Evolutionary conservation across 2,113 vertebrate genomes (phyloP).

Genomic region (Talpa occidentalis): DNA sequence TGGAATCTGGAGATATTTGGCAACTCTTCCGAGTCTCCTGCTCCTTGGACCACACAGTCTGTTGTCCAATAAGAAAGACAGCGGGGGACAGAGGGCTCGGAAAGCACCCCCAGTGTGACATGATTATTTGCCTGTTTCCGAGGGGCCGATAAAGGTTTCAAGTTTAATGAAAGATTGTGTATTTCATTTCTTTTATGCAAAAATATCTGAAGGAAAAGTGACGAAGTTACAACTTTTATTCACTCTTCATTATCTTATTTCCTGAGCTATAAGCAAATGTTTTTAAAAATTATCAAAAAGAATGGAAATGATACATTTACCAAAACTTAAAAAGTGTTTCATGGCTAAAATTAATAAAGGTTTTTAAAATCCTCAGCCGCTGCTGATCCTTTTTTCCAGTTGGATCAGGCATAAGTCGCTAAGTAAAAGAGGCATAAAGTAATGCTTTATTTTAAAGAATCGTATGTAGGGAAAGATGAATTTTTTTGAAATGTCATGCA

Average conservation of each 20-base stretch:
- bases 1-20: not conserved
- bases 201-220: slow-evolving; percentile 39
- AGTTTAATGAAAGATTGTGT: not conserved
- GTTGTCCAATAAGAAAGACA: not conserved
- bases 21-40: not conserved
- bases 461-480: not conserved
- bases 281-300: not conserved
- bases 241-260: not conserved
- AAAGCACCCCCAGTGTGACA: not conserved
- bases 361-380: not conserved
- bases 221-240: not conserved
- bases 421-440: not conserved
- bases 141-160: not conserved
- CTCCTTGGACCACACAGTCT: not conserved
- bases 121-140: not conserved
- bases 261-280: not conserved
- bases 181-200: not conserved
- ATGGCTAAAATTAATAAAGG: not conserved
- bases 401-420: not conserved
- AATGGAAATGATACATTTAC: not conserved
- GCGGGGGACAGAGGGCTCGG: not conserved
- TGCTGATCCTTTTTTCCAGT: not conserved
- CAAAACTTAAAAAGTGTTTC: not conserved
- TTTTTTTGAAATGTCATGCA: not conserved
- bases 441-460: not conserved